Evolutionary conservation across 2,888 invertebrate species (phyloP).

Genomic region (Aphidoletes aphidimyza): DNA sequence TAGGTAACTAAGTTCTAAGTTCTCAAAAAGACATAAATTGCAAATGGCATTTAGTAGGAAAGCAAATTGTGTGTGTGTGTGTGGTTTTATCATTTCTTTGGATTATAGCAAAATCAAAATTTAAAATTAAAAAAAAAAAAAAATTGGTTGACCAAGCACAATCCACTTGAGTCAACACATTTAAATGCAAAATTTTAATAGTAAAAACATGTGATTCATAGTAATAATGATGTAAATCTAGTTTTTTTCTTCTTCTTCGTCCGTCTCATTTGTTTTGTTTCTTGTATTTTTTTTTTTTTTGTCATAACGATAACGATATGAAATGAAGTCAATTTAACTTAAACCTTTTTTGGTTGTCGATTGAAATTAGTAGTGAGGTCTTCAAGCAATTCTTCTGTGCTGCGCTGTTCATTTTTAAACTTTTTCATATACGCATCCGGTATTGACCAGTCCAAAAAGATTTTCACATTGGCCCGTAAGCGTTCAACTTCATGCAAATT

Average conservation of each 20-base stretch:
- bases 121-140: background rate
- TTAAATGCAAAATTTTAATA: background rate
- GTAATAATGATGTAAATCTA: no score
- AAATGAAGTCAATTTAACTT: background rate
- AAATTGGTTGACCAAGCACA: no score
- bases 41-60: constrained; percentile 3
- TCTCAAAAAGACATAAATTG: background rate
- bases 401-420: constrained; percentile 78
- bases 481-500: constrained; percentile 72
- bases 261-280: no score
- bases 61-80: background rate
- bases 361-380: constrained; percentile 69
- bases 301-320: no score
- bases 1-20: background rate
- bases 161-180: no score
- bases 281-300: no score
- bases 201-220: no score
- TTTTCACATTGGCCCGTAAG: constrained; percentile 79
- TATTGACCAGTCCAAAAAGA: constrained; percentile 83
- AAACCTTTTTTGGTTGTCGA: constrained; percentile 17
- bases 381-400: constrained; percentile 82
- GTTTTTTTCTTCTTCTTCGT: no score
- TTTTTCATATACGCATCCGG: constrained; percentile 81
- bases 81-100: background rate
- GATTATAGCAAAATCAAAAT: background rate